These are phyloP conservation scores for Coilia nasus DNA, from an alignment of 2,797 vertebrate genomes.

Conservation along the genomic window DNA sequence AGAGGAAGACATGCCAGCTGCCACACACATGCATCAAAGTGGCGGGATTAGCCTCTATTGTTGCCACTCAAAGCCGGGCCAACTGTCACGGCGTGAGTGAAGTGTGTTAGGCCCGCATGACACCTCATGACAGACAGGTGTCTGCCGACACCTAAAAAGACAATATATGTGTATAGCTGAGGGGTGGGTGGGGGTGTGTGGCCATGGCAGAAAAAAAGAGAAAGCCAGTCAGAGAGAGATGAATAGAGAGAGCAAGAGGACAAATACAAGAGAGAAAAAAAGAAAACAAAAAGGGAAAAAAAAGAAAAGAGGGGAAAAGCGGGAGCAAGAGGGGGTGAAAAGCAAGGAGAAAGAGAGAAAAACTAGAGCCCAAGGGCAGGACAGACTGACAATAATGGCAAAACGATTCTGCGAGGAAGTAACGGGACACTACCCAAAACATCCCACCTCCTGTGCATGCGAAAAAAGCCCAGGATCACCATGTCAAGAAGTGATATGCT, in stretches of 20 bases:
- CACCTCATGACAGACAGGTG: constrained; percentile 62
- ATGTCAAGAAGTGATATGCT: constrained; percentile 30
- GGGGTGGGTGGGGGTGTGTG: not conserved
- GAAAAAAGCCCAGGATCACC: constrained; percentile 27
- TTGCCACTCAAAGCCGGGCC: constrained; percentile 3
- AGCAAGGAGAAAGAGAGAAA: constrained; percentile 33
- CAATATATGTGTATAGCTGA: not conserved
- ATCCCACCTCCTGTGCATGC: constrained; percentile 48
- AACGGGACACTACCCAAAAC: constrained; percentile 64
- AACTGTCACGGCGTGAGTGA: constrained; percentile 22
- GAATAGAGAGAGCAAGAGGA: constrained; percentile 26
- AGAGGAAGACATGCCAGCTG: not conserved
- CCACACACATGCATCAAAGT: constrained; percentile 5
- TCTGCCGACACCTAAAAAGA: constrained; percentile 47
- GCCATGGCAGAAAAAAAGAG: constrained; percentile 37
- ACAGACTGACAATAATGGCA: constrained; percentile 55
- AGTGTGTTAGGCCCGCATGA: constrained; percentile 44
- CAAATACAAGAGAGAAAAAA: not conserved
- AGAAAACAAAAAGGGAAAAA: not conserved
- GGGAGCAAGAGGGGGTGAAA: not conserved
- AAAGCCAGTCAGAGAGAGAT: constrained; percentile 51
- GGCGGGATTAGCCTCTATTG: not conserved
- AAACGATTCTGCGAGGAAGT: constrained; percentile 61
- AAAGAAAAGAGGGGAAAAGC: not conserved
- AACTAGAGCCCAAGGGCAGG: constrained; percentile 50